Evolutionary conservation across 2,888 invertebrate species (phyloP).

Genomic region (Ichneumon xanthorius): DNA sequence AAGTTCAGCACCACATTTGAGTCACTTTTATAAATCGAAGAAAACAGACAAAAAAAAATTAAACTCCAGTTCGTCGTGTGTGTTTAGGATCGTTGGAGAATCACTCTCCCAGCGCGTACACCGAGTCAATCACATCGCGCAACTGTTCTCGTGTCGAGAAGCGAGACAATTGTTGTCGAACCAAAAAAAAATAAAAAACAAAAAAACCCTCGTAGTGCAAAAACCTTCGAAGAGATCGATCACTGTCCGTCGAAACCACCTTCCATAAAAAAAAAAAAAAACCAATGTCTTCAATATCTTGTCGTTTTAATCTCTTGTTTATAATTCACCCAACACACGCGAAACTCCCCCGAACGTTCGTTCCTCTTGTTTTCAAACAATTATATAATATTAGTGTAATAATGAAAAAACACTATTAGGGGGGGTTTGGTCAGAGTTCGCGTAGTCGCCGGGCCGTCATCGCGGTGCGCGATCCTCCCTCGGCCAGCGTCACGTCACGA

Average conservation of each 20-base stretch:
- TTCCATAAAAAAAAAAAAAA: neutral
- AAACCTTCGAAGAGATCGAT: constrained; percentile 40
- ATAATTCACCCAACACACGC: constrained; percentile 34
- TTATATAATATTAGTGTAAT: constrained; percentile 29
- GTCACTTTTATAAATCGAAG: constrained; percentile 37
- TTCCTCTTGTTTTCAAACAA: neutral
- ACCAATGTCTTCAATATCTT: no score
- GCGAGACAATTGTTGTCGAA: neutral
- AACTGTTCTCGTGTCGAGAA: constrained; percentile 31
- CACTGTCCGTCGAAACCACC: constrained; percentile 65
- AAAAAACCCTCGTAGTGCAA: neutral
- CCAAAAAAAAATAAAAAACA: neutral
- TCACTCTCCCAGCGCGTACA: constrained; percentile 21
- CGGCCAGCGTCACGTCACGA: constrained; percentile 69
- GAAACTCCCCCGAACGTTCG: neutral
- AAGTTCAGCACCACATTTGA: constrained; percentile 42
- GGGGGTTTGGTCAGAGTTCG: constrained; percentile 58
- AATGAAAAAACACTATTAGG: constrained; percentile 21
- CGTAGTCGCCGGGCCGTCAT: constrained; percentile 65
- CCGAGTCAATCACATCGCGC: constrained; percentile 37
- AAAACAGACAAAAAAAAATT: neutral
- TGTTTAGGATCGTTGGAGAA: neutral
- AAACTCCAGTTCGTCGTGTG: constrained; percentile 23
- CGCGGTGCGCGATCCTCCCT: constrained; percentile 64
- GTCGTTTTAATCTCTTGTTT: constrained; percentile 53